Evolutionary conservation across 2,113 vertebrate genomes (phyloP).

Genomic region (Scomber colias): DNA sequence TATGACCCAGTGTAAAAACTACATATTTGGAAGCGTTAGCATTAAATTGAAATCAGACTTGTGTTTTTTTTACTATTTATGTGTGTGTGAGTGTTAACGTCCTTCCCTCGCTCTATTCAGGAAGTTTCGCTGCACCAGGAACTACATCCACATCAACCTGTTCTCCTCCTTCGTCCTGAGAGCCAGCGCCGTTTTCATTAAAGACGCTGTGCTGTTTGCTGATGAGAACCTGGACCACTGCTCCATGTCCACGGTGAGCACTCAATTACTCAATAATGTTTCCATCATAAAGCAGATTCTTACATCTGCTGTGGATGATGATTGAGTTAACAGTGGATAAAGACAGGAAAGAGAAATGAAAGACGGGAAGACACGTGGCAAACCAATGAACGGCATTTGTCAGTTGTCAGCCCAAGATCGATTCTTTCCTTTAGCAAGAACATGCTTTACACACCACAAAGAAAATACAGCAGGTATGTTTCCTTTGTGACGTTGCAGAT

Average conservation of each 20-base stretch:
- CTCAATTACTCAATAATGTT: not conserved
- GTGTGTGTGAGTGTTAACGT: too few relatives aligned
- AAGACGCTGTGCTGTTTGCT: constrained; percentile 87
- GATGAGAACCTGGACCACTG: constrained; percentile 89
- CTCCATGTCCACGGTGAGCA: constrained; percentile 87
- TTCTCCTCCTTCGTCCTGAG: constrained; percentile 90
- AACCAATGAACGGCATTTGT: constrained; percentile 12
- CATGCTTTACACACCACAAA: not conserved
- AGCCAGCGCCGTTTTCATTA: constrained; percentile 87
- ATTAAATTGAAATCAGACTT: too few relatives aligned
- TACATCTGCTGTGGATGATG: not conserved
- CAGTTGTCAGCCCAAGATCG: not conserved
- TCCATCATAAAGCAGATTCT: constrained; percentile 3
- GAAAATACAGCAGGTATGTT: too few relatives aligned
- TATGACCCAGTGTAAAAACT: too few relatives aligned
- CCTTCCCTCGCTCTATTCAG: constrained; percentile 55
- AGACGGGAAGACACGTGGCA: not conserved
- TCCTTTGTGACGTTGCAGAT: not conserved
- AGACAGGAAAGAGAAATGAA: not conserved
- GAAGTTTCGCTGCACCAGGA: constrained; percentile 92
- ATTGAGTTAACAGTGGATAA: constrained; percentile 32
- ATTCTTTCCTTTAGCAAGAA: not conserved
- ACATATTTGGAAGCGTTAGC: too few relatives aligned
- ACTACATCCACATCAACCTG: constrained; percentile 93
- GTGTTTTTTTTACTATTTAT: too few relatives aligned